phyloP scores from a whole-genome alignment of 2,888 invertebrate genomes.

The Phengaris alcon region DNA sequence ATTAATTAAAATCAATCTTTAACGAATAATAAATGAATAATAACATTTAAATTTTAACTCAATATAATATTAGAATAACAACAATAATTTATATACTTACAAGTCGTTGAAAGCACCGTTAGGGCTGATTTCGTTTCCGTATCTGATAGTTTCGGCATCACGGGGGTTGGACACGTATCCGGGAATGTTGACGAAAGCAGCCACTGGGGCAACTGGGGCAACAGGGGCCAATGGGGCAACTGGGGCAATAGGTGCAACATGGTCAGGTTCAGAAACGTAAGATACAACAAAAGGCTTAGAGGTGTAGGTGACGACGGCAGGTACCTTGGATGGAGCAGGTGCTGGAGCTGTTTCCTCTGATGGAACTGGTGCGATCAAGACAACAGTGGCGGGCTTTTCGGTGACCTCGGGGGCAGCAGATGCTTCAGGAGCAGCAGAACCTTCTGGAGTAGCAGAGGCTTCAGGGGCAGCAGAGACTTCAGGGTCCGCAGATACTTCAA shows the following conservation, averaged over 20 bases:
- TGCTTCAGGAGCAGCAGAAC: background rate
- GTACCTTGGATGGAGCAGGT: background rate
- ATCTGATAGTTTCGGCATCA: conserved; percentile 43
- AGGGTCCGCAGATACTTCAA: background rate
- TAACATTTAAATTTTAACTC: background rate
- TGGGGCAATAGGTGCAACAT: conserved; percentile 1
- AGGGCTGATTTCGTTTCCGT: conserved; percentile 58
- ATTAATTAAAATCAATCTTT: background rate
- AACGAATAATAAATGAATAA: background rate
- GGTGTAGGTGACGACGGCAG: conserved; percentile 30
- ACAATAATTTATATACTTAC: conserved; percentile 48
- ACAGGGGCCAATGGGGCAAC: background rate
- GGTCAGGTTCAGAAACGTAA: conserved; percentile 28
- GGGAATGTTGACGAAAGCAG: conserved; percentile 27
- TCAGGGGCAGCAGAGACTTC: background rate
- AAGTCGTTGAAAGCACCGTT: conserved; percentile 70
- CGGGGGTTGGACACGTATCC: conserved; percentile 38
- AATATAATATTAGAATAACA: background rate
- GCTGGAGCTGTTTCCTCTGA: background rate
- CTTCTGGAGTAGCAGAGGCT: background rate
- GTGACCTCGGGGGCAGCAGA: background rate
- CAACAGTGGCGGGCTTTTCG: background rate
- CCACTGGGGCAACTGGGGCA: conserved; percentile 25
- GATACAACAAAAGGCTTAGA: conserved; percentile 29
- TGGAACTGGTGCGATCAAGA: background rate